phyloP scores from a whole-genome alignment of 2,113 vertebrate genomes.

The Aramus guarauna region DNA sequence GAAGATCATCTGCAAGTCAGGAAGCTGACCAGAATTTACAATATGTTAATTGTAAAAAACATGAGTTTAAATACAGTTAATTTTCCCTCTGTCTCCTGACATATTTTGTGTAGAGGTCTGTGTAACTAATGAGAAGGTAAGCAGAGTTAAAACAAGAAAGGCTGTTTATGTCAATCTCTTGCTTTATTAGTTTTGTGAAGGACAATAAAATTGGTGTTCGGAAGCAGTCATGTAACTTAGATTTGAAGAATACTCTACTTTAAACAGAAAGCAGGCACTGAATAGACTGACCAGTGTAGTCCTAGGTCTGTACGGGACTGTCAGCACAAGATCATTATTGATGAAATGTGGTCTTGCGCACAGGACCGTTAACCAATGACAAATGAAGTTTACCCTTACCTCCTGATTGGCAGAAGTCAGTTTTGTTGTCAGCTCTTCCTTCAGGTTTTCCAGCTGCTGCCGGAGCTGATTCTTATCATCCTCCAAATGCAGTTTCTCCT shows the following conservation, averaged over 20 bases:
- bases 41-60: not conserved
- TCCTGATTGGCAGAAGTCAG: constrained; percentile 86
- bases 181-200: not conserved
- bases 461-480: constrained; percentile 87
- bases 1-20: not conserved
- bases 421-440: constrained; percentile 85
- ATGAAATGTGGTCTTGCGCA: not conserved
- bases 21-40: not conserved
- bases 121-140: not conserved
- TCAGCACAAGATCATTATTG: not conserved
- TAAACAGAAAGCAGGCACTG: not conserved
- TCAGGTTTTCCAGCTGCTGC: constrained; percentile 86
- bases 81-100: not conserved
- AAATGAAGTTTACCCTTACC: constrained; percentile 66
- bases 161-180: not conserved
- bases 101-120: not conserved
- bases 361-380: not conserved
- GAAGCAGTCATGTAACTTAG: not conserved
- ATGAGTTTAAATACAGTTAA: not conserved
- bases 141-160: not conserved
- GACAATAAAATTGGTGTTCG: not conserved
- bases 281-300: not conserved
- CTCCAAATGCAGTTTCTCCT: constrained; percentile 86
- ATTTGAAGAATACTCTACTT: not conserved
- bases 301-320: not conserved